These are phyloP conservation scores for Cottoperca gobio DNA, from an alignment of 2,797 vertebrate genomes.

Conservation along the genomic window DNA sequence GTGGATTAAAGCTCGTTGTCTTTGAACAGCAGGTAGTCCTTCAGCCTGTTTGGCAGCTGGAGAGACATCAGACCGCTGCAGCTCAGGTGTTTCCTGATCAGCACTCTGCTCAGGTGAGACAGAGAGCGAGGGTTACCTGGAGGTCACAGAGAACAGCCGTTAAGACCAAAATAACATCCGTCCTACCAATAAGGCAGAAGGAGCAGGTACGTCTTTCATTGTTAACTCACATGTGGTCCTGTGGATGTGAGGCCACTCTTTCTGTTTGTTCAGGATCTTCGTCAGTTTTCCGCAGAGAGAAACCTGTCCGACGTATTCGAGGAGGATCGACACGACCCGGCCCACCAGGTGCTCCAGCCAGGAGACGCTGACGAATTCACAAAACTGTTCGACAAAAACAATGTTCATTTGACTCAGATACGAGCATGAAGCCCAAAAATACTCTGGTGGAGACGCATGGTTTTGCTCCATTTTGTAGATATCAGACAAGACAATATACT, in stretches of 20 bases:
- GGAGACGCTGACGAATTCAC: slow-evolving; percentile 88
- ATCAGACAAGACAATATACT: too few relatives aligned
- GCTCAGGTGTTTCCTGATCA: slow-evolving; percentile 86
- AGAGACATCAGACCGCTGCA: slow-evolving; percentile 78
- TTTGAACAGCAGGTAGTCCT: slow-evolving; percentile 87
- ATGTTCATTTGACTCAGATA: too few relatives aligned
- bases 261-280: slow-evolving; percentile 82
- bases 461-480: too few relatives aligned
- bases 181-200: neutral
- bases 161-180: neutral
- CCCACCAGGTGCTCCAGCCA: slow-evolving; percentile 87
- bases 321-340: slow-evolving; percentile 82
- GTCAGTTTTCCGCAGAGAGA: slow-evolving; percentile 87
- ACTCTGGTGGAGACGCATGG: too few relatives aligned
- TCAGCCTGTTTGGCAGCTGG: slow-evolving; percentile 84
- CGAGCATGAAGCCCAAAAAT: neutral
- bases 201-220: neutral
- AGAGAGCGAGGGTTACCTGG: slow-evolving; percentile 88
- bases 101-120: slow-evolving; percentile 88
- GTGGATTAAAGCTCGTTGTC: slow-evolving; percentile 88
- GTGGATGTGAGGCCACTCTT: slow-evolving; percentile 87
- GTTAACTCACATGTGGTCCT: slow-evolving; percentile 82
- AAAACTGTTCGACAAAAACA: slow-evolving; percentile 82
- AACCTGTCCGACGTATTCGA: slow-evolving; percentile 88
- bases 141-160: slow-evolving; percentile 5